These are phyloP conservation scores for Seladonia tumulorum DNA, from an alignment of 2,888 invertebrate genomes.

Conservation along the genomic window DNA sequence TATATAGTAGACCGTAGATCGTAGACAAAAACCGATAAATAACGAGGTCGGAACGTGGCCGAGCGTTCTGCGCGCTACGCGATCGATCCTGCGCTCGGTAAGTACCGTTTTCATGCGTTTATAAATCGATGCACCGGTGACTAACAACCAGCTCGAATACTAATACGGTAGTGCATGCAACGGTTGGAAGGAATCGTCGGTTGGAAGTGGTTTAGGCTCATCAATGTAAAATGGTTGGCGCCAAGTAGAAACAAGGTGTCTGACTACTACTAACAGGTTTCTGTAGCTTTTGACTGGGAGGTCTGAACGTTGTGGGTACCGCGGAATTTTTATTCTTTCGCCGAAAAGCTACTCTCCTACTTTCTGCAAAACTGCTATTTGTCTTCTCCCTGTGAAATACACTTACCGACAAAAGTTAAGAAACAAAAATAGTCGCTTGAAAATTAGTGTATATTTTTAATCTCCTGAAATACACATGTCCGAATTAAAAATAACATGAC, in stretches of 20 bases:
- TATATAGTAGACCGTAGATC: constrained; percentile 40
- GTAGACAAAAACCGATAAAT: constrained; percentile 19
- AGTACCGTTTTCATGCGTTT: constrained; percentile 66
- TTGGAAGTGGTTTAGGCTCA: not conserved
- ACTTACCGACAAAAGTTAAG: no score
- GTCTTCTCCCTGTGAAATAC: not conserved
- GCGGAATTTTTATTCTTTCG: not conserved
- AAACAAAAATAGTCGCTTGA: no score
- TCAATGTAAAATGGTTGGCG: not conserved
- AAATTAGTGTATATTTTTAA: no score
- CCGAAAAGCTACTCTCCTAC: not conserved
- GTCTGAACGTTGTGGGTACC: not conserved
- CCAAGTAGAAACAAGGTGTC: not conserved
- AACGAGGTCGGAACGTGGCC: constrained; percentile 39
- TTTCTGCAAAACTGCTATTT: not conserved
- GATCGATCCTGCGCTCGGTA: constrained; percentile 62
- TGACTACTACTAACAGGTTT: not conserved
- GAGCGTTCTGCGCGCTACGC: constrained; percentile 55
- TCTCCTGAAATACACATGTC: no score
- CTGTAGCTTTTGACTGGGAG: not conserved
- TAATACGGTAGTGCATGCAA: constrained; percentile 24
- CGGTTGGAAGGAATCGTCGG: not conserved
- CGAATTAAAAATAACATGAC: no score
- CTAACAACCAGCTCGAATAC: constrained; percentile 46
- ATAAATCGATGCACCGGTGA: constrained; percentile 46